Evolutionary conservation across 2,888 invertebrate species (phyloP).

Genomic region (Tuta absoluta): DNA sequence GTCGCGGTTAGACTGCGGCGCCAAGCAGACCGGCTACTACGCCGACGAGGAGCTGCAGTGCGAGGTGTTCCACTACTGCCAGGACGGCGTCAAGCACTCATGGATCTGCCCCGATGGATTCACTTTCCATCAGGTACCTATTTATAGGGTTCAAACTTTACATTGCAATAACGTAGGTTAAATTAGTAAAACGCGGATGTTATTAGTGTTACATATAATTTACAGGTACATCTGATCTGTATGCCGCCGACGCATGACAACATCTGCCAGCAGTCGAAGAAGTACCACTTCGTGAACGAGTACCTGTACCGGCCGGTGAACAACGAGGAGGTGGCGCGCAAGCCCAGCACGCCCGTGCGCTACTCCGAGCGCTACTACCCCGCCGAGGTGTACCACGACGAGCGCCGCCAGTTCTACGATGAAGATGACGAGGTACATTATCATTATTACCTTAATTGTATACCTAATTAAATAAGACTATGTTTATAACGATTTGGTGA

Average conservation of each 20-base stretch:
- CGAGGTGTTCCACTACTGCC: conserved; percentile 96
- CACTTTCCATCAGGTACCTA: conserved; percentile 88
- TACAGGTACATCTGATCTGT: conserved; percentile 93
- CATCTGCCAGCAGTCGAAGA: conserved; percentile 93
- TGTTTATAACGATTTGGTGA: too few relatives aligned
- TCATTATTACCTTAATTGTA: too few relatives aligned
- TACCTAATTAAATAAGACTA: too few relatives aligned
- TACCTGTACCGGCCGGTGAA: conserved; percentile 94
- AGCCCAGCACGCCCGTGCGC: conserved; percentile 88
- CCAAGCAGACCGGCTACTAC: conserved; percentile 93
- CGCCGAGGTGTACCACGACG: conserved; percentile 87
- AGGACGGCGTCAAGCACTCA: conserved; percentile 93
- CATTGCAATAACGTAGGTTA: not conserved
- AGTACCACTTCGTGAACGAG: conserved; percentile 95
- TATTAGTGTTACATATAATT: not conserved
- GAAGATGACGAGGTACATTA: conserved; percentile 64
- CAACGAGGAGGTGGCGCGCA: conserved; percentile 89
- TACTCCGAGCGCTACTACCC: conserved; percentile 94
- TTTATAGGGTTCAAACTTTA: not conserved
- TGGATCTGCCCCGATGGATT: conserved; percentile 97
- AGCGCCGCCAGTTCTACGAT: conserved; percentile 77
- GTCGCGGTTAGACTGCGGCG: conserved; percentile 90
- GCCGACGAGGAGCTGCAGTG: conserved; percentile 94
- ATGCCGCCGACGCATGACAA: conserved; percentile 95
- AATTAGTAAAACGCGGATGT: not conserved